Percentiles rank a stretch among this genome's conserved stretches.
phyloP scores from a whole-genome alignment of 2,797 vertebrate species.

The Micrastur ruficollis region DNA sequence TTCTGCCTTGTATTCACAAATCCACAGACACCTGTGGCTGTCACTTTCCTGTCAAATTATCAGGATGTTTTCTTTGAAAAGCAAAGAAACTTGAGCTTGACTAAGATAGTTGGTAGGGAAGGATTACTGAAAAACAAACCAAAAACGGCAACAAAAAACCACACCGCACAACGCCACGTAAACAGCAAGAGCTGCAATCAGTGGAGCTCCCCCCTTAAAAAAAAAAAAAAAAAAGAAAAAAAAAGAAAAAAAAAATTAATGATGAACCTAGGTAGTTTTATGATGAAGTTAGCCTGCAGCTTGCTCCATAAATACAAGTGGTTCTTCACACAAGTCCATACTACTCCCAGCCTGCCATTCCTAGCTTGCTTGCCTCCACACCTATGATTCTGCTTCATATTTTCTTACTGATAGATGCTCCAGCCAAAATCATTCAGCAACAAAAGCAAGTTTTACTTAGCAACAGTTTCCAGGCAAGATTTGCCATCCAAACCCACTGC shows the following conservation, averaged over 20 bases:
- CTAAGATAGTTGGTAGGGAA: not conserved
- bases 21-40: not conserved
- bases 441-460: constrained; percentile 9
- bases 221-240: not conserved
- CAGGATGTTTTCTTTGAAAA: not conserved
- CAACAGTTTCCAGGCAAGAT: constrained; percentile 35
- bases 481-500: not conserved
- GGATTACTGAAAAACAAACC: not conserved
- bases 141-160: not conserved
- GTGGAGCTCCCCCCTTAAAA: fast-evolving
- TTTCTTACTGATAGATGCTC: not conserved
- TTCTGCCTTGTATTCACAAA: not conserved
- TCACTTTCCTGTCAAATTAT: not conserved
- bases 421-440: not conserved
- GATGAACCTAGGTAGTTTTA: not conserved
- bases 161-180: fast-evolving
- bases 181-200: not conserved
- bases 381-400: not conserved
- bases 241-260: not conserved
- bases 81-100: not conserved
- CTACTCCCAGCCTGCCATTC: not conserved
- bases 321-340: not conserved
- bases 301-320: not conserved
- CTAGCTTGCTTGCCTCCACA: not conserved
- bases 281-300: not conserved